Base-by-base conservation (phyloP, 2,113 vertebrate species). In the Clarias gariepinus region DNA sequence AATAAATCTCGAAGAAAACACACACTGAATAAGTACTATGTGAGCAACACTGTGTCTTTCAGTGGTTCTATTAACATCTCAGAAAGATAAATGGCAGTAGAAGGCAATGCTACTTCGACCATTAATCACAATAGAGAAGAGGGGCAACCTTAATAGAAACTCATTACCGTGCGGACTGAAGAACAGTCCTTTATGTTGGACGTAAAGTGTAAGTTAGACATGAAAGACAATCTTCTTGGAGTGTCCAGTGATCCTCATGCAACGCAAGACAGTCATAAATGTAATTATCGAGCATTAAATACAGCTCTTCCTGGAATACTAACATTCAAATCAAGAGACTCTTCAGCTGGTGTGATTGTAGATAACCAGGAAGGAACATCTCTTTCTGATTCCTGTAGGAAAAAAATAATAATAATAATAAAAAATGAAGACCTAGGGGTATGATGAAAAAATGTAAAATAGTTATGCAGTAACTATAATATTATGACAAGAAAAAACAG, bases 321-420 rank as follows among this genome's bases (percentile, higher is more conserved):
- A 92, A 98, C 98, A 92, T 95, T 94, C 25, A 96, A 89, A 82
- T 95, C 94, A 58, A 91, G 82, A 52, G 95, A 94, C 12, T 94
- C 94, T 76, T 98, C 96, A 0, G 87, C 94, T 66, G 96, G 93
- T 33, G 94, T 94, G 88, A 97, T 93, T 88, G 96, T 95, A 36
- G 96, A 97, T 30, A 99, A 93, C 97, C 97, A 98, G 88, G 96
- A 96, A 71, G 97, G 95, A 81, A 97, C 94, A 68, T 95, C 94
- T 91, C 94, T 92, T 58, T 96, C 95, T 2, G 96, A 94, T 82
- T 95, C 97, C 98, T 99, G 93, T n/a, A 90, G 89, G 90, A 74
- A 91, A 10, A 7, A 87, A 82, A 79, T 55, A 30, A 66, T 28
- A 5, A 25, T 41, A 3, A 18, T n/a, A n/a, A n/a, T n/a, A n/a